These are phyloP conservation scores for Gallirallus australis DNA, from an alignment of 2,797 vertebrate species.

Conservation along the genomic window DNA sequence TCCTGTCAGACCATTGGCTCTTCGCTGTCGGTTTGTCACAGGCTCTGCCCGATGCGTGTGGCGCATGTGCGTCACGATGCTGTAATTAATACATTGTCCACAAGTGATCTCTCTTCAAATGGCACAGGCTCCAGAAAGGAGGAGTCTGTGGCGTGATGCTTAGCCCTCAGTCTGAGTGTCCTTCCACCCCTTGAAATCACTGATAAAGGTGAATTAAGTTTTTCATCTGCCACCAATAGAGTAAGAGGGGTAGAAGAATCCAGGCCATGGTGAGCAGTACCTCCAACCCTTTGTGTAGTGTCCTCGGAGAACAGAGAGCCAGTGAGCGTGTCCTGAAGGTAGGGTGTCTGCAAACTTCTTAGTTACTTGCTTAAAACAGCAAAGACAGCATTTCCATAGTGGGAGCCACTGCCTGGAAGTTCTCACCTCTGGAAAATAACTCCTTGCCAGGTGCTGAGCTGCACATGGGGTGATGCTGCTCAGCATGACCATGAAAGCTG, in stretches of 20 bases:
- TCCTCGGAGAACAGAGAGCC: not conserved
- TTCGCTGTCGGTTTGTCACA: accelerated
- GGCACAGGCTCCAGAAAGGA: not conserved
- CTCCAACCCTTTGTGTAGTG: not conserved
- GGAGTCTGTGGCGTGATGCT: not conserved
- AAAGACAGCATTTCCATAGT: not conserved
- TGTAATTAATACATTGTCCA: not conserved
- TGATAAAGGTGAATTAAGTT: not conserved
- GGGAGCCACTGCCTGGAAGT: not conserved
- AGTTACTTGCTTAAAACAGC: not conserved
- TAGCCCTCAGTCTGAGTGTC: not conserved
- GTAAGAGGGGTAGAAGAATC: not conserved
- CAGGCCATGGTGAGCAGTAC: not conserved
- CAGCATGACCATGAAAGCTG: not conserved
- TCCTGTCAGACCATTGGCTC: not conserved
- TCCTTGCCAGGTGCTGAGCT: not conserved
- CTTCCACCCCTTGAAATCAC: not conserved
- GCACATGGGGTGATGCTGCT: not conserved
- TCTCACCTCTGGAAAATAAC: not conserved
- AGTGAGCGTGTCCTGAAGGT: not conserved
- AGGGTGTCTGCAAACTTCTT: not conserved
- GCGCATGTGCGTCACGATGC: not conserved
- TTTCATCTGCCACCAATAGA: not conserved
- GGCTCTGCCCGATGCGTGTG: not conserved
- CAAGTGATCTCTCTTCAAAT: not conserved